phyloP scores from a whole-genome alignment of 2,888 invertebrate genomes.

The Euspilapteryx auroguttella region DNA sequence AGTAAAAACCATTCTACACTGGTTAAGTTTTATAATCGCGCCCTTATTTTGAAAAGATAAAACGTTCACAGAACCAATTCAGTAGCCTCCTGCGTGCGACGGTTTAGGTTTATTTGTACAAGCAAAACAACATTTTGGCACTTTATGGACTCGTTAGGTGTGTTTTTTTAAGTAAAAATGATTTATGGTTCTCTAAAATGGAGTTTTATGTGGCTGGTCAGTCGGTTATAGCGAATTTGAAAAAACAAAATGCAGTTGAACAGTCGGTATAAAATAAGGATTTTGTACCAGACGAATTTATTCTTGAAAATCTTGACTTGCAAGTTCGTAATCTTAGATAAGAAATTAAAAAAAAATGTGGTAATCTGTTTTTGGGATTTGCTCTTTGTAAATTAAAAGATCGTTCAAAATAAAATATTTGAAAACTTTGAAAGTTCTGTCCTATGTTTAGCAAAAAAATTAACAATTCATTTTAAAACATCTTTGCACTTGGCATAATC shows the following conservation, averaged over 20 bases:
- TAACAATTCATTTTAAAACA: slow-evolving; percentile 18
- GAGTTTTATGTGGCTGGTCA: slow-evolving; percentile 9
- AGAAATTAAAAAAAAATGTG: slow-evolving; percentile 4
- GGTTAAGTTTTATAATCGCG: slow-evolving; percentile 17
- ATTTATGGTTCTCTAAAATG: slow-evolving; percentile 25
- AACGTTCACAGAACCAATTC: slow-evolving; percentile 28
- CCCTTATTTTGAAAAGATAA: slow-evolving; percentile 24
- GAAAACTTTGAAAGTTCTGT: too few species aligned
- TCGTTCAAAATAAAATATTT: slow-evolving; percentile 14
- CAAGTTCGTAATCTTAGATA: too few species aligned
- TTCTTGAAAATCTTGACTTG: too few species aligned
- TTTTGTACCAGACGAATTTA: too few species aligned
- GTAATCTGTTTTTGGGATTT: slow-evolving; percentile 4
- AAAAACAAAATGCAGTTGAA: too few species aligned
- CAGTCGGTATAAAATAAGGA: too few species aligned
- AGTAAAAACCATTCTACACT: not conserved
- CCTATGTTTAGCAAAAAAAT: slow-evolving; percentile 16
- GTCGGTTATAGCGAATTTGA: slow-evolving; percentile 4
- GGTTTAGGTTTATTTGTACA: slow-evolving; percentile 33
- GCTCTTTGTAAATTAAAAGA: slow-evolving; percentile 9
- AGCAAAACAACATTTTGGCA: slow-evolving; percentile 21
- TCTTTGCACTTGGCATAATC: too few species aligned
- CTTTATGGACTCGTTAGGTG: slow-evolving; percentile 30
- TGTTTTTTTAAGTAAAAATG: slow-evolving; percentile 21
- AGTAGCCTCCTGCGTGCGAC: slow-evolving; percentile 35